A percentile compares a stretch with the other conserved stretches of the same genome.
Evolutionary conservation across 2,797 vertebrate genomes (phyloP).

Genomic region (Sebastes itinus): DNA sequence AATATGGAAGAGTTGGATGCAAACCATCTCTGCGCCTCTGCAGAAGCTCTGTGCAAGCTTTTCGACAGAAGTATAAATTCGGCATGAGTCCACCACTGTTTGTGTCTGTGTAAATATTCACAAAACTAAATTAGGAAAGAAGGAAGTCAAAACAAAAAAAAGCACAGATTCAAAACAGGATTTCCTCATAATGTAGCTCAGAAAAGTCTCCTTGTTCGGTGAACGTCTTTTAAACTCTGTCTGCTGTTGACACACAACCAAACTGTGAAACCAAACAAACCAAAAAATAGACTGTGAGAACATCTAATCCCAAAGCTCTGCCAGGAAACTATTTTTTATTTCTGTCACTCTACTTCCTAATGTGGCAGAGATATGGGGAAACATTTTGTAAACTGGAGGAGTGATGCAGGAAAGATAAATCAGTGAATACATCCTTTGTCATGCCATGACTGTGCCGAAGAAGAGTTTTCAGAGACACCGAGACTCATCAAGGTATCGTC

Average conservation of each 20-base stretch:
- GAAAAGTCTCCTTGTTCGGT: background rate
- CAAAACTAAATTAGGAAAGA: background rate
- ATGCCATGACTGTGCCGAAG: background rate
- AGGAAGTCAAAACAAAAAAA: background rate
- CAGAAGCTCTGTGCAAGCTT: no score
- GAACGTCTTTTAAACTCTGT: background rate
- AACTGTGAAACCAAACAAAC: no score
- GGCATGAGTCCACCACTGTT: background rate
- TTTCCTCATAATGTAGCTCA: background rate
- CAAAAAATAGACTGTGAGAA: background rate
- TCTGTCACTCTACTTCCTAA: background rate
- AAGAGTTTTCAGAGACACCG: background rate
- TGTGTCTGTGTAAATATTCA: background rate
- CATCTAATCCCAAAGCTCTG: background rate
- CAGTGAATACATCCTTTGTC: background rate
- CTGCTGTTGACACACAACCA: background rate
- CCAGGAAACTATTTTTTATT: background rate
- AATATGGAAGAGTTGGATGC: no score
- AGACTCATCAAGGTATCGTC: conserved; percentile 5
- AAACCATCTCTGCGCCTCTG: no score
- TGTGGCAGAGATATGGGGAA: background rate
- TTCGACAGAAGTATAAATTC: no score
- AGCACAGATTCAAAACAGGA: background rate
- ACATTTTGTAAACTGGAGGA: background rate
- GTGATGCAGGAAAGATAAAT: fast-evolving